These are phyloP conservation scores for Xestia ashworthii DNA, from an alignment of 2,888 invertebrate genomes.

Conservation along the genomic window DNA sequence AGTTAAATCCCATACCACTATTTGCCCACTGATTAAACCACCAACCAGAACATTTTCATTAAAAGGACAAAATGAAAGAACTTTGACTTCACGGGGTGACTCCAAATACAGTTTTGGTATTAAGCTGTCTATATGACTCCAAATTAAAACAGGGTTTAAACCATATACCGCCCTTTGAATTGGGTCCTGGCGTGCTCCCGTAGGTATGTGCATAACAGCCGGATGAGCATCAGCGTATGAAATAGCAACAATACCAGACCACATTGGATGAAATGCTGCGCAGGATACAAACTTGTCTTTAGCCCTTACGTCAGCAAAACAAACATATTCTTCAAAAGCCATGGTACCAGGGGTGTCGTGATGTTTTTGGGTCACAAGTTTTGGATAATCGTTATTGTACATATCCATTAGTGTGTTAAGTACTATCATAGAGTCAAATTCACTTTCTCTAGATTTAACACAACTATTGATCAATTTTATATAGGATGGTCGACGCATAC, in stretches of 20 bases:
- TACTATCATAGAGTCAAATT: conserved; percentile 83
- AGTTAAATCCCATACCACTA: conserved; percentile 93
- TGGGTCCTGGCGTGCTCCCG: conserved; percentile 83
- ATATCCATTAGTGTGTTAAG: conserved; percentile 91
- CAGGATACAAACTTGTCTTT: conserved; percentile 92
- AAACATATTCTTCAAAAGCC: conserved; percentile 90
- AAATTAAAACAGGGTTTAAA: conserved; percentile 93
- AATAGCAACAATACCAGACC: conserved; percentile 92
- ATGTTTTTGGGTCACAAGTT: conserved; percentile 82
- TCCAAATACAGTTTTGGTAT: conserved; percentile 93
- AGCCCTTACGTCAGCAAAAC: conserved; percentile 92
- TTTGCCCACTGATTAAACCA: conserved; percentile 93
- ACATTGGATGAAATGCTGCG: conserved; percentile 93
- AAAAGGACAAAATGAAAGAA: conserved; percentile 93
- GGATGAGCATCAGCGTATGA: conserved; percentile 92
- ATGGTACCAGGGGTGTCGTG: conserved; percentile 80
- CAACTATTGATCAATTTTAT: conserved; percentile 81
- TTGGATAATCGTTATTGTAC: conserved; percentile 91
- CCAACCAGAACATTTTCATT: conserved; percentile 93
- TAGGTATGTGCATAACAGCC: conserved; percentile 80
- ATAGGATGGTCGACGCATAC: conserved; percentile 83
- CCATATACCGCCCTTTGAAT: conserved; percentile 91
- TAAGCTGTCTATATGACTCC: conserved; percentile 94
- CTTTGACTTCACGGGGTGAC: conserved; percentile 92
- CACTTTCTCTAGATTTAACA: conserved; percentile 71